Evolutionary conservation across 2,113 vertebrate species (phyloP), one percentile per base, ranked within the genome.

Genomic region (Morphnarchus princeps): DNA sequence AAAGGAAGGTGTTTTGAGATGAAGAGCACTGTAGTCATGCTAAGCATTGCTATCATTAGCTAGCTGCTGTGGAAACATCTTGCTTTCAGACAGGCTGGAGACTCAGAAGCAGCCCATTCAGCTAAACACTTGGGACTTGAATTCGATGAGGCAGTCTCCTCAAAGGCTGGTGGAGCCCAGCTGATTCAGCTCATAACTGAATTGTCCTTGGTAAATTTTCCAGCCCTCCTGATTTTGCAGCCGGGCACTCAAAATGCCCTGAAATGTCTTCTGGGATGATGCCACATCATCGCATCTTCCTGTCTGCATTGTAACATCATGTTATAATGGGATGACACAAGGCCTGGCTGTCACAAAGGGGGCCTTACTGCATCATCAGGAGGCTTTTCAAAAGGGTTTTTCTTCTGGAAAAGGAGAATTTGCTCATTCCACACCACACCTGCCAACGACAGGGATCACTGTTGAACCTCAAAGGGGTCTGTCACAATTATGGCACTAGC

Each of bases 31-130:
- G 47, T 67, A 76, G 86, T 80, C 72, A 72, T 58, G 67, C 71
- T 86, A 85, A 91, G 87, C 71, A 57, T 86, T 94, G 76, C 72
- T 90, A 42, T 92, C 91, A 91, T 96, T 84, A 93, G 55, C 28
- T 89, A 55, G 88, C 84, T 97, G 70, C 91, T 81, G 72, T 94
- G 82, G 84, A 94, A 94, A 87, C 49, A 81, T 66, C 88, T 89
- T 93, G 59, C 82, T 96, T 94, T 94, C 71, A 89, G 85, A 59
- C 76, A 88, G 61, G 29, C 74, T 89, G 52, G 50, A 91, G 82
- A 59, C 50, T 90, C 67, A 79, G 74, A 93, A 97, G 58, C 63
- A 85, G 49, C 74, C 58, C 85, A 78, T 95, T 95, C 74, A 82
- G 8, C 65, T 82, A 73, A 95, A 85, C 32, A 90, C 89, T 42